These are phyloP conservation scores for Nymphalis urticae DNA, from an alignment of 2,888 invertebrate genomes.

Conservation along the genomic window DNA sequence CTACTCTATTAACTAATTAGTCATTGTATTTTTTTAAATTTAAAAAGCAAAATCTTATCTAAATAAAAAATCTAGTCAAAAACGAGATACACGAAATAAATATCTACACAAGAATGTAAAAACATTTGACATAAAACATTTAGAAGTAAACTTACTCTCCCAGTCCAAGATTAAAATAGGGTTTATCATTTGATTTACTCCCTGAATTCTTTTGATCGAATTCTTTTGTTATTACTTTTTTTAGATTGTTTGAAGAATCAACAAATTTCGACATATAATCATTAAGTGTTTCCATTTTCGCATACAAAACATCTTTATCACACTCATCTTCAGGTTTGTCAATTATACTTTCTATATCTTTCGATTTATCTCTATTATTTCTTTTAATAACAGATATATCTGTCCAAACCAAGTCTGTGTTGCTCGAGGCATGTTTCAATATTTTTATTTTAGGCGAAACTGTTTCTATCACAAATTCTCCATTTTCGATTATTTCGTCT, in stretches of 20 bases:
- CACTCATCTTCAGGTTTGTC: constrained; percentile 46
- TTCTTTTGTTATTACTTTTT: constrained; percentile 62
- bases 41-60: no score
- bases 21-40: no score
- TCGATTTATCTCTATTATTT: constrained; percentile 52
- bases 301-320: constrained; percentile 54
- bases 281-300: constrained; percentile 66
- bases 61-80: no score
- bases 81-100: no score
- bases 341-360: constrained; percentile 58
- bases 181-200: constrained; percentile 47
- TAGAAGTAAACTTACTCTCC: constrained; percentile 58
- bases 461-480: constrained; percentile 68
- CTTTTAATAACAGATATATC: constrained; percentile 57
- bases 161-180: constrained; percentile 59
- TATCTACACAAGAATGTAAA: no score
- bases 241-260: constrained; percentile 66
- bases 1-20: no score
- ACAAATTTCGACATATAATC: constrained; percentile 73
- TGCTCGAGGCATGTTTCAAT: constrained; percentile 59
- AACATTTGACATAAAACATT: no score
- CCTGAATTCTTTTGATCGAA: constrained; percentile 52
- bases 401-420: constrained; percentile 59
- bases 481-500: constrained; percentile 60
- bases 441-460: constrained; percentile 65